A percentile compares a stretch with the other conserved stretches of the same genome.
Conservation (phyloP, 2,113 vertebrate genomes). For the Salvelinus namaycush region DNA sequence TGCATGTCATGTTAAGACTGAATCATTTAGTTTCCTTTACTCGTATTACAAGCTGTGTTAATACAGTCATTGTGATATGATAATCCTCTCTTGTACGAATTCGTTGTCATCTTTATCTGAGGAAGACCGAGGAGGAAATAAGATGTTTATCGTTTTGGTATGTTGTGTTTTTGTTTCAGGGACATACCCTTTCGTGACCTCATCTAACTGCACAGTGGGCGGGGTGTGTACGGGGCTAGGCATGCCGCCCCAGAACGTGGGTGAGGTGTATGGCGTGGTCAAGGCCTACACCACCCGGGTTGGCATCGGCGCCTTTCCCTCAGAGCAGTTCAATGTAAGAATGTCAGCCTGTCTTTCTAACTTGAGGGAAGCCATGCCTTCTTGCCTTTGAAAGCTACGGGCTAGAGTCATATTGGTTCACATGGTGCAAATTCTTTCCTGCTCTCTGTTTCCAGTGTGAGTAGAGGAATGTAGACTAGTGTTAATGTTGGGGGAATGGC, state of each 20-base stretch:
- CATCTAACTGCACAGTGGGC: slow-evolving; percentile 96
- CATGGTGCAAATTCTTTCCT: no score
- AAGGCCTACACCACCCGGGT: slow-evolving; percentile 96
- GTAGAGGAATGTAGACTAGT: no score
- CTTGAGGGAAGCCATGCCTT: no score
- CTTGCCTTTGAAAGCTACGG: no score
- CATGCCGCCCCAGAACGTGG: slow-evolving; percentile 92
- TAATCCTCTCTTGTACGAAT: not conserved
- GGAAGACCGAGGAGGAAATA: no score
- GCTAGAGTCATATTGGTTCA: no score
- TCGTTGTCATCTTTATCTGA: no score
- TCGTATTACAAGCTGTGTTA: not conserved
- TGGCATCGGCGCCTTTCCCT: slow-evolving; percentile 94
- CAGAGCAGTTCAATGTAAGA: slow-evolving; percentile 93
- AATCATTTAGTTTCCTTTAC: not conserved
- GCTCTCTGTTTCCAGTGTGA: no score
- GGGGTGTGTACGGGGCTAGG: slow-evolving; percentile 95
- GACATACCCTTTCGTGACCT: slow-evolving; percentile 96
- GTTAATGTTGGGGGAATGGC: no score
- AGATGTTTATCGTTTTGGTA: not conserved
- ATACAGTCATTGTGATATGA: not conserved
- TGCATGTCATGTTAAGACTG: not conserved
- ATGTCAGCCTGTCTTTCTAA: no score
- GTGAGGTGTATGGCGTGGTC: slow-evolving; percentile 92
- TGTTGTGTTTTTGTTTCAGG: slow-evolving; percentile 66